Evolutionary conservation across 1,140 invertebrate species (phyloP), one percentile per base, ranked within the genome.

Genomic region (Drosophila athabasca): DNA sequence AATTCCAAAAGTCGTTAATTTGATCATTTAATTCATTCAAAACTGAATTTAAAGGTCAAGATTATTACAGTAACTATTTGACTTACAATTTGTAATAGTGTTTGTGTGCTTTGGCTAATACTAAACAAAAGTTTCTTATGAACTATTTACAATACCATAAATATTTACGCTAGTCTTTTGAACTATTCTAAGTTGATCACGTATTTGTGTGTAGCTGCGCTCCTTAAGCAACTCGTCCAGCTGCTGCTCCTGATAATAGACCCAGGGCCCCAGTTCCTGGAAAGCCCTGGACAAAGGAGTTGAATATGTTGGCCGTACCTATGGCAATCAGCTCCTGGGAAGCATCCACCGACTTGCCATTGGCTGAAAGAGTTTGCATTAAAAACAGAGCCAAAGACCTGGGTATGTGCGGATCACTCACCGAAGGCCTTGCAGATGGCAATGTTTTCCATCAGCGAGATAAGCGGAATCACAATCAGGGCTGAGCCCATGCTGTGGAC

Each of bases 231-330:
- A 90, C 22, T 94, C 93, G 76, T 96, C 95, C 43, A 96, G 90
- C 54, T 95, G 94, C 19, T 95, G 94, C 76, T 95, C 94, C 66
- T 94, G 94, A 90, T 96, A 96, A 91, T 95, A 96, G 8, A 96
- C 96, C 96, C 17, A 97, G 93, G 17, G 96, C 96, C 39, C 96
- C 97, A 11, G 96, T 96, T 1, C 96, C 95, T 2, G 97, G 97
- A 90, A 96, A 97, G 1, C 96, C 92, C 92, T 95, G 95, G 51
- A 98, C 95, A 92, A 99, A 97, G 0, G 96, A 97, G 90, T 97
- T 97, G 11, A 95, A 94, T 51, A 99, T 94, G 90, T 98, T 98
- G 64, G 95, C 95, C 9, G 96, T 80, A 43, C 97, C 97, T 60
- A 97, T 94, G 2, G 96, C 96, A 66, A 97, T 93, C 78, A 97